These are phyloP conservation scores for Nesidiocoris tenuis DNA, from an alignment of 2,888 invertebrate genomes.

Conservation along the genomic window DNA sequence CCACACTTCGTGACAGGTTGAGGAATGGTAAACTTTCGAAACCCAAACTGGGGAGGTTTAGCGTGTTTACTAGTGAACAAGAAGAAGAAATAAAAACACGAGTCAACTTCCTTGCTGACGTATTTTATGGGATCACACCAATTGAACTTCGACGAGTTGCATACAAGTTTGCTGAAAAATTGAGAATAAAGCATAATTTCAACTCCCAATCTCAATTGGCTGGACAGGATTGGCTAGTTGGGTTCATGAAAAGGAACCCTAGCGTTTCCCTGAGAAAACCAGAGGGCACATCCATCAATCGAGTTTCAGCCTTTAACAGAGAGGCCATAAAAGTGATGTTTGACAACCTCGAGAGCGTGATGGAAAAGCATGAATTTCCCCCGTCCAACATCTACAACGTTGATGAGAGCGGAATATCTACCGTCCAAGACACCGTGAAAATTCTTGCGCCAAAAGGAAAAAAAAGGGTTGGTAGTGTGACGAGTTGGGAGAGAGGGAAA, in stretches of 20 bases:
- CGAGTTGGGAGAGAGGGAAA: slow-evolving; percentile 10
- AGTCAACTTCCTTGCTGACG: not conserved
- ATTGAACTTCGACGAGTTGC: not conserved
- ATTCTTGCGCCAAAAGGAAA: slow-evolving; percentile 7
- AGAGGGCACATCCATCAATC: not conserved
- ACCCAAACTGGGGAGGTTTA: slow-evolving; percentile 7
- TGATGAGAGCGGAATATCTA: not conserved
- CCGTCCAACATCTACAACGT: slow-evolving; percentile 1
- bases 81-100: not conserved
- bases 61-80: too few relatives aligned
- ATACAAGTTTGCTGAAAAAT: not conserved
- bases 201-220: not conserved
- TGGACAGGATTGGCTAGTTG: not conserved
- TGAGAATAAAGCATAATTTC: not conserved
- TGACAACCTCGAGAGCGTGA: not conserved
- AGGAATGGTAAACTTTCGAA: slow-evolving; percentile 3
- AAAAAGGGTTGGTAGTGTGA: slow-evolving; percentile 2
- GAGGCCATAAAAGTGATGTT: not conserved
- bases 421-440: not conserved
- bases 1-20: slow-evolving; percentile 7
- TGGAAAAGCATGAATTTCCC: not conserved
- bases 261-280: not conserved
- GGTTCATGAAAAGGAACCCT: not conserved
- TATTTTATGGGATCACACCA: not conserved
- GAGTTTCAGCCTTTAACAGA: slow-evolving; percentile 4